A percentile compares a stretch with the other conserved stretches of the same genome.
Conservation (phyloP, 2,888 invertebrate genomes). For the Leptogaster cylindrica region DNA sequence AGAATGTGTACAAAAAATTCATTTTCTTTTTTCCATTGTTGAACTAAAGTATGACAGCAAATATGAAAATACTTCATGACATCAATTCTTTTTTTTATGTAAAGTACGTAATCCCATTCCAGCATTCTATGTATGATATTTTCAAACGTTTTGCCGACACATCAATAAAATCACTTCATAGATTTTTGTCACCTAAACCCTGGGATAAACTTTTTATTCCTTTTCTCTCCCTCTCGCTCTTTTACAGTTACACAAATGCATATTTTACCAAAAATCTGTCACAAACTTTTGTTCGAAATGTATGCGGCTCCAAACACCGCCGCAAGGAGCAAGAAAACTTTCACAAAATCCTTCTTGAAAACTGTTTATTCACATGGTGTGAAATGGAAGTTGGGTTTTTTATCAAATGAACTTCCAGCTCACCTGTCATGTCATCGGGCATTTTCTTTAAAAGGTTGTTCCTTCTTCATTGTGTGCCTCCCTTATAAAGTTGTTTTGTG, state of each 20-base stretch:
- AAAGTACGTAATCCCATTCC: too few species aligned
- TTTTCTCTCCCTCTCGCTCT: too few species aligned
- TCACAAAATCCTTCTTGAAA: conserved; percentile 11
- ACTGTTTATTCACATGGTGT: conserved; percentile 32
- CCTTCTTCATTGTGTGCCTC: conserved; percentile 13
- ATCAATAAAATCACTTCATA: too few species aligned
- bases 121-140: too few species aligned
- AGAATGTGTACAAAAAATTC: too few species aligned
- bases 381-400: conserved; percentile 31
- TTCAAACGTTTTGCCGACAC: too few species aligned
- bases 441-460: conserved; percentile 24
- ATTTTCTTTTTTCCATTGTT: too few species aligned
- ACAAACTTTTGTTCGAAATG: conserved; percentile 13
- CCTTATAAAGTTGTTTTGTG: conserved; percentile 12
- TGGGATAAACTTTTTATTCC: too few species aligned
- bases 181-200: too few species aligned
- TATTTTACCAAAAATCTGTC: conserved; percentile 1
- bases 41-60: too few species aligned
- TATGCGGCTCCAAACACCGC: neutral
- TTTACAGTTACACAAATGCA: neutral
- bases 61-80: too few species aligned
- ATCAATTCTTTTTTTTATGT: too few species aligned
- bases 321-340: conserved; percentile 12
- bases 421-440: conserved; percentile 30
- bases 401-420: conserved; percentile 31